Conservation (phyloP, 2,888 invertebrate genomes). For the Epistrophella euchroma region DNA sequence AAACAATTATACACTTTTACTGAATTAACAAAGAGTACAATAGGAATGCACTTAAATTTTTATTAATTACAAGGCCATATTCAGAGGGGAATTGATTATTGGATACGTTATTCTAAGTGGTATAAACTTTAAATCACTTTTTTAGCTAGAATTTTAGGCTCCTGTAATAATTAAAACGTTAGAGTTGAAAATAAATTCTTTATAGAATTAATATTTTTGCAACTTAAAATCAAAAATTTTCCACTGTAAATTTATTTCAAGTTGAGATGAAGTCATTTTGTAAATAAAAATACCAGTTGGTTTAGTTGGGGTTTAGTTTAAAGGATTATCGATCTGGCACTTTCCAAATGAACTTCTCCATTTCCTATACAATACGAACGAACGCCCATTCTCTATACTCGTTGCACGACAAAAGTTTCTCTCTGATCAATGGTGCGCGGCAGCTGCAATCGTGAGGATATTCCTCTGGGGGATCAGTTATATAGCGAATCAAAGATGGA, state of each 20-base stretch:
- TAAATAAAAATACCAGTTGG: background rate
- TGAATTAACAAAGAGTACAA: too few species aligned
- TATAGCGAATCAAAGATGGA: slow-evolving; percentile 2
- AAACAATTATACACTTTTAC: too few species aligned
- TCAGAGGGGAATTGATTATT: too few species aligned
- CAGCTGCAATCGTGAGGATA: slow-evolving; percentile 26
- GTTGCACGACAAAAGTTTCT: slow-evolving; percentile 49
- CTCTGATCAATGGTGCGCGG: slow-evolving; percentile 10
- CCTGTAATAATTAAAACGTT: too few species aligned
- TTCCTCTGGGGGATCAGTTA: slow-evolving; percentile 6
- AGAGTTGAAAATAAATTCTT: too few species aligned
- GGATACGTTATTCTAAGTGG: too few species aligned
- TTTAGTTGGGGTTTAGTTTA: background rate
- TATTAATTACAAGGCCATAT: too few species aligned
- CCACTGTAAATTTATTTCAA: background rate
- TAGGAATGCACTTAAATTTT: too few species aligned
- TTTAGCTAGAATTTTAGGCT: too few species aligned
- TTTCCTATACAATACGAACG: slow-evolving; percentile 6
- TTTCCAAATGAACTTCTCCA: slow-evolving; percentile 39
- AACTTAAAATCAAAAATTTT: background rate
- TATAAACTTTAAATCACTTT: too few species aligned
- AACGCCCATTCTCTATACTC: too few species aligned
- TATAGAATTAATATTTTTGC: background rate
- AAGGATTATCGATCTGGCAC: slow-evolving; percentile 30
- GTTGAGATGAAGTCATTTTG: background rate